Conservation (phyloP, 2,113 vertebrate species). For the Cavia aperea region DNA sequence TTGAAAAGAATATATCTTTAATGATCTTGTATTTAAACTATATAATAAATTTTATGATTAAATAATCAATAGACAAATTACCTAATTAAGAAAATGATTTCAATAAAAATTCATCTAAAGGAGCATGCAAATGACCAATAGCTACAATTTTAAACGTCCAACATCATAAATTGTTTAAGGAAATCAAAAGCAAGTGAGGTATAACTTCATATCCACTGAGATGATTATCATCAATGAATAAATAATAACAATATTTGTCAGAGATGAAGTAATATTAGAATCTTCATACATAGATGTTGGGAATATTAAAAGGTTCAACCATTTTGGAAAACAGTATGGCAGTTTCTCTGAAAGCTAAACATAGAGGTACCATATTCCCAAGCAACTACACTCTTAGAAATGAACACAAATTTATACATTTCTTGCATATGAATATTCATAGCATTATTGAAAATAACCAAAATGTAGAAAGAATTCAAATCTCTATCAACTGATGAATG, state of each 20-base stretch:
- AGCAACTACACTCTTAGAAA: background rate
- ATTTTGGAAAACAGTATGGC: background rate
- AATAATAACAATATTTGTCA: background rate
- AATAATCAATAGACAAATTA: background rate
- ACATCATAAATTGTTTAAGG: background rate
- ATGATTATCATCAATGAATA: background rate
- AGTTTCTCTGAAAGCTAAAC: background rate
- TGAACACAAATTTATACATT: background rate
- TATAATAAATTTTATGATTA: background rate
- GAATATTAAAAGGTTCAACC: background rate
- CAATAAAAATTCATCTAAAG: background rate
- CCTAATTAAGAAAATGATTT: constrained; percentile 5
- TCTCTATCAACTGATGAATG: background rate
- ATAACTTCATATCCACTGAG: background rate
- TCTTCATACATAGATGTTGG: background rate
- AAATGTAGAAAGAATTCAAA: background rate
- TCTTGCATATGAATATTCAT: too few species aligned
- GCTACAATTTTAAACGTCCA: background rate
- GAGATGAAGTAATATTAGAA: background rate
- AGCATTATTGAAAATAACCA: background rate
- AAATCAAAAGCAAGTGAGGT: background rate
- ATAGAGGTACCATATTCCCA: background rate
- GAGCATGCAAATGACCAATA: background rate
- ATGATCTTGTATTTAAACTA: background rate
- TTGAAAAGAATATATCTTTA: background rate